Conservation (phyloP, 1,140 invertebrate genomes). For the Drosophila repletoides region DNA sequence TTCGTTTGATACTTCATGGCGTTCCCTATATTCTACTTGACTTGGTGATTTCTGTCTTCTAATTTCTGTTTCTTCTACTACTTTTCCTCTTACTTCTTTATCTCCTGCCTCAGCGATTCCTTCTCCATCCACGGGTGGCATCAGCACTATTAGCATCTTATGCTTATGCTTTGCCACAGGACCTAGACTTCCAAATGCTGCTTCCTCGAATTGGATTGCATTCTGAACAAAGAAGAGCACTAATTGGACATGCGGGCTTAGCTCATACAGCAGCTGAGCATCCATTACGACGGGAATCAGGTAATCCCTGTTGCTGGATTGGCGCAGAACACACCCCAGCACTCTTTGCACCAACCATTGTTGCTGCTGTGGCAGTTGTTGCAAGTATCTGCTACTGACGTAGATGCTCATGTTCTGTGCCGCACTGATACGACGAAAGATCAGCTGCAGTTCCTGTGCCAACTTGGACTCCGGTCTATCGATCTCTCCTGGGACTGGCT, state of each 20-base stretch:
- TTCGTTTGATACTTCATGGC: no score
- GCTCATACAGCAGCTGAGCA: not conserved
- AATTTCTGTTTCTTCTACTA: no score
- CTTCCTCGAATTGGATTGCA: conserved; percentile 13
- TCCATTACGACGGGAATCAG: conserved; percentile 40
- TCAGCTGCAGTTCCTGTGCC: conserved; percentile 2
- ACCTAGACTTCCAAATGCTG: not conserved
- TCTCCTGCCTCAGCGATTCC: not conserved
- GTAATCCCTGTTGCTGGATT: not conserved
- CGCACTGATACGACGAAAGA: conserved; percentile 25
- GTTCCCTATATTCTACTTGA: no score
- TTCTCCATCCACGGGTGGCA: not conserved
- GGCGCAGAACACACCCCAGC: conserved; percentile 2
- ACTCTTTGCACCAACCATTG: conserved; percentile 7
- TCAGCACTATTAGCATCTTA: conserved; percentile 26
- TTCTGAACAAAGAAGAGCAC: conserved; percentile 43
- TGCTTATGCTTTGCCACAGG: not conserved
- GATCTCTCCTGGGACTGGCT: not conserved
- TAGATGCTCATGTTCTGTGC: conserved; percentile 26
- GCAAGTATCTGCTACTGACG: conserved; percentile 30
- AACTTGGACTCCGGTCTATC: no score
- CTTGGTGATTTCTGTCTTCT: no score
- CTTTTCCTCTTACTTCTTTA: no score
- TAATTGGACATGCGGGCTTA: not conserved
- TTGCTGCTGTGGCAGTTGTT: conserved; percentile 8